Conservation (phyloP, 2,113 vertebrate species). For the Osmerus mordax region DNA sequence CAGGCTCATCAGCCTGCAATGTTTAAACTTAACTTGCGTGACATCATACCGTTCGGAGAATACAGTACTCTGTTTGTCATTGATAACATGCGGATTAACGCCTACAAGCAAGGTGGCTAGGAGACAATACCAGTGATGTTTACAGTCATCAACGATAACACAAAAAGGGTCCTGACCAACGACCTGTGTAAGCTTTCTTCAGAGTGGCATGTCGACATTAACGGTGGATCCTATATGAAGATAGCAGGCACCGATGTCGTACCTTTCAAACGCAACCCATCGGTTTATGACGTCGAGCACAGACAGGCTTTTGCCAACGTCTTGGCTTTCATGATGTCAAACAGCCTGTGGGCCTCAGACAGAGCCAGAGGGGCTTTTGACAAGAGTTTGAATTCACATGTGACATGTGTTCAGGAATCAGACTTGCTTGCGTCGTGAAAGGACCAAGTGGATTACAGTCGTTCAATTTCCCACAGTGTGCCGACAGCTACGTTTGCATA, state of each 20-base stretch:
- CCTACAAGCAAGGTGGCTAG: conserved; percentile 3
- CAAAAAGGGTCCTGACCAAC: conserved; percentile 3
- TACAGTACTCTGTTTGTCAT: background rate
- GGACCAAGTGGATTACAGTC: background rate
- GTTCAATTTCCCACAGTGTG: background rate
- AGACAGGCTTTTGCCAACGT: background rate
- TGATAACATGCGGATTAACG: background rate
- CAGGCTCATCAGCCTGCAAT: background rate
- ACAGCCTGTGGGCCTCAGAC: background rate
- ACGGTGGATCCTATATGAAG: background rate
- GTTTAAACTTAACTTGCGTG: background rate
- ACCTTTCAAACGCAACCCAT: background rate
- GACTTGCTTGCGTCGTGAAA: background rate
- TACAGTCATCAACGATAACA: background rate
- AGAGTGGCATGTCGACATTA: background rate
- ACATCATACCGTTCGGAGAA: background rate
- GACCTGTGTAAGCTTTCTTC: background rate
- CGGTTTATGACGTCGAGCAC: background rate
- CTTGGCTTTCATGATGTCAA: conserved; percentile 3
- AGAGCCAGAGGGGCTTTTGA: background rate
- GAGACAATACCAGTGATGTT: background rate
- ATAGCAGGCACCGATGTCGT: background rate
- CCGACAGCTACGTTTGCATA: background rate
- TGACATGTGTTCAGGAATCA: background rate
- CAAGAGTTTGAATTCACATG: conserved; percentile 2